Evolutionary conservation across 2,797 vertebrate genomes (phyloP).

Genomic region (Rhabdophis nuchalis): DNA sequence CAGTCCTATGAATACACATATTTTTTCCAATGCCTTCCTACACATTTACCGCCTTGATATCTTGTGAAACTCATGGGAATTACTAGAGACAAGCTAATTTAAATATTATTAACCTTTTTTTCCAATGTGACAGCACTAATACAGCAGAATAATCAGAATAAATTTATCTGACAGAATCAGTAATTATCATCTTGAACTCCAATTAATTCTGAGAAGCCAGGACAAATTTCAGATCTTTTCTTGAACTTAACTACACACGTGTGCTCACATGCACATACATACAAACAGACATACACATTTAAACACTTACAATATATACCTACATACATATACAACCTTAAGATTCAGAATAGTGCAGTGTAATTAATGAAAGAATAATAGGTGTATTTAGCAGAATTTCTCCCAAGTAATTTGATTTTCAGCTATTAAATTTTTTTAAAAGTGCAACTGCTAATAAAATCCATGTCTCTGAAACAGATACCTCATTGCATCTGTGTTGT

Average conservation of each 20-base stretch:
- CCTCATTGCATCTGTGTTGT: conserved; percentile 16
- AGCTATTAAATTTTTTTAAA: neutral
- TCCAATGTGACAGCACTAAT: conserved; percentile 61
- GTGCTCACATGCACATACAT: too few species aligned
- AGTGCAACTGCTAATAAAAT: conserved; percentile 38
- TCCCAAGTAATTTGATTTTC: conserved; percentile 16
- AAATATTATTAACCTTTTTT: conserved; percentile 60
- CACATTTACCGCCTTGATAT: neutral
- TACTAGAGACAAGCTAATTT: conserved; percentile 63
- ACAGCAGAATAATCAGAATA: conserved; percentile 66
- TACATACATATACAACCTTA: neutral
- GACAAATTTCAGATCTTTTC: conserved; percentile 34
- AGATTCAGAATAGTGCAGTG: conserved; percentile 17
- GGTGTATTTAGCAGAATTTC: neutral
- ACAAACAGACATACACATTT: neutral
- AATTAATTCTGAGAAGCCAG: conserved; percentile 57
- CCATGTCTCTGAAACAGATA: conserved; percentile 10
- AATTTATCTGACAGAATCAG: conserved; percentile 64
- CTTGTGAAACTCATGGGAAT: conserved; percentile 61
- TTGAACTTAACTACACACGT: neutral
- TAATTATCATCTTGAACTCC: conserved; percentile 63
- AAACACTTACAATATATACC: neutral
- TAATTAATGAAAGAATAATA: neutral
- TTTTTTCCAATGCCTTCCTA: neutral
- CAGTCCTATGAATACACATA: neutral